Percentiles rank a stretch among this genome's conserved stretches.
Conservation (phyloP, 2,113 vertebrate species). For the Thalassarche chlororhynchos region DNA sequence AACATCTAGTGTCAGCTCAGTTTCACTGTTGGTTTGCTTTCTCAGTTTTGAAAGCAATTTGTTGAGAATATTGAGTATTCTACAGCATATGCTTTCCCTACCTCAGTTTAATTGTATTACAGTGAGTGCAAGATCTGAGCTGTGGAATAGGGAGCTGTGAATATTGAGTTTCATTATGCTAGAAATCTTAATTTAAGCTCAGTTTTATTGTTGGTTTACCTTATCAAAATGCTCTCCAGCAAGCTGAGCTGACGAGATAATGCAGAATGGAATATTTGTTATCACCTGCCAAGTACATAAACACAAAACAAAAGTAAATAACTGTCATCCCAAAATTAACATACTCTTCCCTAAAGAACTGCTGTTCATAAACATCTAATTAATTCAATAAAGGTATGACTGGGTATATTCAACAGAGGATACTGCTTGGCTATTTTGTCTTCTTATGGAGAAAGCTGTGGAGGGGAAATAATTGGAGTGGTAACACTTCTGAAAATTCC, state of each 20-base stretch:
- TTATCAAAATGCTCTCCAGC: conserved; percentile 38
- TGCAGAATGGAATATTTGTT: conserved; percentile 40
- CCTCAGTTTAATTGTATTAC: not conserved
- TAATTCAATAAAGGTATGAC: conserved; percentile 37
- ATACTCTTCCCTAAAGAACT: conserved; percentile 37
- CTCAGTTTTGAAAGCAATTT: not conserved
- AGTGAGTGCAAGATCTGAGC: not conserved
- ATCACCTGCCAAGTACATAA: conserved; percentile 5
- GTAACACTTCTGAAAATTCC: not conserved
- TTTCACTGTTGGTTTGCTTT: not conserved
- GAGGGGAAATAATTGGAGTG: not conserved
- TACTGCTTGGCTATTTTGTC: not conserved
- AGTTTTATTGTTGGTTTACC: conserved; percentile 31
- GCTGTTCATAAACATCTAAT: conserved; percentile 45
- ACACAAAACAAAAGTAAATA: conserved; percentile 52
- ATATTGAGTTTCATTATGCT: not conserved
- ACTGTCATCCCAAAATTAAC: conserved; percentile 40
- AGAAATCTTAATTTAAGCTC: conserved; percentile 60
- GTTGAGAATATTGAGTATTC: not conserved
- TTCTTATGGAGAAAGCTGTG: not conserved
- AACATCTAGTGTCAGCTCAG: not conserved
- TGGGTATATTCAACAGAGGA: not conserved
- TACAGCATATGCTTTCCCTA: not conserved
- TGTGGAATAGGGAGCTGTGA: not conserved
- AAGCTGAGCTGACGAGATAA: conserved; percentile 63